Evolutionary conservation across 2,113 vertebrate species (phyloP).

Genomic region (Scortum barcoo): DNA sequence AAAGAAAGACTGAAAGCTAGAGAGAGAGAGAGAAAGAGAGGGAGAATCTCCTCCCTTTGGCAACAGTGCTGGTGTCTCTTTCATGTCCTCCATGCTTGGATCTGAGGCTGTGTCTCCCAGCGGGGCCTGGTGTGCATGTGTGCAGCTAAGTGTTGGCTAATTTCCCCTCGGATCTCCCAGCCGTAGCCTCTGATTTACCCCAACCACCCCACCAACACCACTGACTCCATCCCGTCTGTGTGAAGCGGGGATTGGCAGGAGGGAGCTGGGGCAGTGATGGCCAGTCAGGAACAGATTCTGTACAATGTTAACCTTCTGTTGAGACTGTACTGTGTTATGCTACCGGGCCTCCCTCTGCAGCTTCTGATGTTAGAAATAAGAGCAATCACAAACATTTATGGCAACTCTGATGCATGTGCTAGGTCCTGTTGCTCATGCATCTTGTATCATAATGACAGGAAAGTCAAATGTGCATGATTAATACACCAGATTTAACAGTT

Average conservation of each 20-base stretch:
- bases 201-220: conserved; percentile 14
- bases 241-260: background rate
- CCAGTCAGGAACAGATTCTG: background rate
- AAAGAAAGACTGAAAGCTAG: conserved; percentile 4
- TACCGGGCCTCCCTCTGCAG: conserved; percentile 1
- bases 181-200: conserved; percentile 48
- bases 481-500: background rate
- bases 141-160: conserved; percentile 80
- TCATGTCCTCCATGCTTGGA: conserved; percentile 78
- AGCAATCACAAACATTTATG: background rate
- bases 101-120: conserved; percentile 74
- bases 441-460: background rate
- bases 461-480: background rate
- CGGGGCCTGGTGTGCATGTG: conserved; percentile 75
- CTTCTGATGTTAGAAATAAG: background rate
- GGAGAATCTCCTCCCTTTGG: conserved; percentile 58
- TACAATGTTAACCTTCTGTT: background rate
- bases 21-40: conserved; percentile 26
- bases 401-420: background rate
- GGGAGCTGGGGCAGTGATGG: conserved; percentile 1
- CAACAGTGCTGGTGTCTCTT: conserved; percentile 70
- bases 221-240: conserved; percentile 5
- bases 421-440: background rate
- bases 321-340: background rate
- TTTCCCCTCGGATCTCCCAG: conserved; percentile 78